Evolutionary conservation across 2,797 vertebrate species (phyloP), one percentile per base, ranked within the genome.

Genomic region (Allobates femoralis): DNA sequence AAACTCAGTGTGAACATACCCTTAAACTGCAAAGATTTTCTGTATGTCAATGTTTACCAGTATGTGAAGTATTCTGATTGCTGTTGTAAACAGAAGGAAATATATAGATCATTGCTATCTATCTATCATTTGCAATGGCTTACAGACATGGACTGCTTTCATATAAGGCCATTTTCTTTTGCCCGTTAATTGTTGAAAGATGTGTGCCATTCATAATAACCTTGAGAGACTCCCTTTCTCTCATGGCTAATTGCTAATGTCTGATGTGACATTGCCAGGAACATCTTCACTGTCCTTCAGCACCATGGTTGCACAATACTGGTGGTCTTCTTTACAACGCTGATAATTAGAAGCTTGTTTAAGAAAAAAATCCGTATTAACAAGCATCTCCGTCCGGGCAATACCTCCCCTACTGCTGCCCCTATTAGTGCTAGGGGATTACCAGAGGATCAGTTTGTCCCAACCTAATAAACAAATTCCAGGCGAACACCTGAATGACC

Each of bases 341-440:
- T 91, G 92, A 95, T 96, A 97, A 97, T 97, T 95, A 95, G 95
- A 92, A 96, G 96, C 94, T 95, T 87, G 93, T 91, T 76, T 79
- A 81, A 87, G 32, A 75, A 64, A 83, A 77, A 55, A 51, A 91
- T 91, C 91, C 94, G 95, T 94, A 95, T 96, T 97, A 96, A 93
- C 91, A 85, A 94, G 91, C 90, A 91, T 90, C 85, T 87, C 12
- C 89, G 91, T 93, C 91, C 90, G 89, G 85, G 89, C 91, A 85
- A 89, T 90, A 89, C 90, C 89, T 90, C 89, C 83, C 89, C 89
- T 89, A 92, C 85, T 91, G 84, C 86, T 92, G 88, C 91, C 92
- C 92, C 90, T 90, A 95, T 91, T 96, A 95, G 94, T 94, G 92
- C 88, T 94, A 95, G 94, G 91, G 94, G 95, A 96, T 96, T 97